Conservation (phyloP, 1,140 invertebrate genomes). For the silkworm (Bombyx mori) region DNA sequence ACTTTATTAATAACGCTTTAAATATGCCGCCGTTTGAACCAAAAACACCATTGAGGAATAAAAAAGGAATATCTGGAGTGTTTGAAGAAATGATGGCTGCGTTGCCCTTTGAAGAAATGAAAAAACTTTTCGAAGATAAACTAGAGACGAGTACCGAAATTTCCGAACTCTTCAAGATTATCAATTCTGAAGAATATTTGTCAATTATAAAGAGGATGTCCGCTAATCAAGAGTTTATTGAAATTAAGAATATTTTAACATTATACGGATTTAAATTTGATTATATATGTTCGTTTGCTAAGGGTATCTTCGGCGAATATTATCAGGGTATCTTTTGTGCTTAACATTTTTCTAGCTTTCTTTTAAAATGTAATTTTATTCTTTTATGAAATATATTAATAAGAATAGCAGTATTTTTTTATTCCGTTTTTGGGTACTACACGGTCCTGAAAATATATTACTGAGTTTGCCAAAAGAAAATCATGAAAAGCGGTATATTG, state of each 20-base stretch:
- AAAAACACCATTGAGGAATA: slow-evolving; percentile 1
- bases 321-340: slow-evolving; percentile 19
- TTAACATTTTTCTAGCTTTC: slow-evolving; percentile 1
- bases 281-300: slow-evolving; percentile 17
- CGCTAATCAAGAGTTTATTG: slow-evolving; percentile 22
- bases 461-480: too few species aligned
- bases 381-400: background rate
- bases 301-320: slow-evolving; percentile 22
- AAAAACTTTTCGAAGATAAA: slow-evolving; percentile 27
- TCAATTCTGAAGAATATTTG: slow-evolving; percentile 26
- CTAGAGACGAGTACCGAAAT: slow-evolving; percentile 24
- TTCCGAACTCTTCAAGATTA: slow-evolving; percentile 18
- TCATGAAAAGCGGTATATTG: too few species aligned
- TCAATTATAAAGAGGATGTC: slow-evolving; percentile 23
- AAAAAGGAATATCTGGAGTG: slow-evolving; percentile 20
- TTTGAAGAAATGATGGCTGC: slow-evolving; percentile 20
- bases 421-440: background rate
- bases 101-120: slow-evolving; percentile 28
- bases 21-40: slow-evolving; percentile 22
- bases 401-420: background rate
- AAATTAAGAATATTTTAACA: slow-evolving; percentile 22
- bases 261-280: slow-evolving; percentile 28
- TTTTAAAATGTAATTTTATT: slow-evolving; percentile 1
- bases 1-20: slow-evolving; percentile 22
- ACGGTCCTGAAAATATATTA: too few species aligned